phyloP scores from a whole-genome alignment of 2,113 vertebrate species.

The Podarcis cretensis region DNA sequence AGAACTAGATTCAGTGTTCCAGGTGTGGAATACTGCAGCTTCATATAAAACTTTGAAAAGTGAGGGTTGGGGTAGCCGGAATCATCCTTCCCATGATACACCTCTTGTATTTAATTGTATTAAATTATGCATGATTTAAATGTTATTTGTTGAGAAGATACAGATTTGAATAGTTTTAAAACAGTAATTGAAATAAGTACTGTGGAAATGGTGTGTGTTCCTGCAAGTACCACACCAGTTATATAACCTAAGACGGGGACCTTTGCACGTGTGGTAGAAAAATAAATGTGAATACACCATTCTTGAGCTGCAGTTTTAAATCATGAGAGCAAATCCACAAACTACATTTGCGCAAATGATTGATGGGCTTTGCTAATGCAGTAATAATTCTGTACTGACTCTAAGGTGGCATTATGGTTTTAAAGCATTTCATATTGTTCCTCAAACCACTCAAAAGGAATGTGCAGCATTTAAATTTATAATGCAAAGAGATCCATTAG shows the following conservation, averaged over 20 bases:
- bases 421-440: constrained; percentile 67
- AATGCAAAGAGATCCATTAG: constrained; percentile 83
- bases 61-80: too few species aligned
- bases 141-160: too few species aligned
- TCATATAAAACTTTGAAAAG: too few species aligned
- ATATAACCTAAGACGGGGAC: not conserved
- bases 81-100: too few species aligned
- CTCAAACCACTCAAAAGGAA: constrained; percentile 72
- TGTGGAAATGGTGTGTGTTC: not conserved
- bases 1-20: too few species aligned
- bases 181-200: not conserved
- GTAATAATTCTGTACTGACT: constrained; percentile 41
- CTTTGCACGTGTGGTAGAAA: not conserved
- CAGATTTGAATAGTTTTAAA: too few species aligned
- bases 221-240: not conserved
- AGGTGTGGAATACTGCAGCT: too few species aligned
- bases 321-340: constrained; percentile 55
- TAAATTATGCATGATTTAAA: too few species aligned
- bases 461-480: constrained; percentile 78
- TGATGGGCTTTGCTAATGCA: constrained; percentile 44
- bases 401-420: constrained; percentile 59
- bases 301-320: constrained; percentile 58
- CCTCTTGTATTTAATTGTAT: too few species aligned
- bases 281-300: constrained; percentile 17
- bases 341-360: constrained; percentile 51